phyloP scores from a whole-genome alignment of 2,888 invertebrate genomes.

The Embidobia sp. region DNA sequence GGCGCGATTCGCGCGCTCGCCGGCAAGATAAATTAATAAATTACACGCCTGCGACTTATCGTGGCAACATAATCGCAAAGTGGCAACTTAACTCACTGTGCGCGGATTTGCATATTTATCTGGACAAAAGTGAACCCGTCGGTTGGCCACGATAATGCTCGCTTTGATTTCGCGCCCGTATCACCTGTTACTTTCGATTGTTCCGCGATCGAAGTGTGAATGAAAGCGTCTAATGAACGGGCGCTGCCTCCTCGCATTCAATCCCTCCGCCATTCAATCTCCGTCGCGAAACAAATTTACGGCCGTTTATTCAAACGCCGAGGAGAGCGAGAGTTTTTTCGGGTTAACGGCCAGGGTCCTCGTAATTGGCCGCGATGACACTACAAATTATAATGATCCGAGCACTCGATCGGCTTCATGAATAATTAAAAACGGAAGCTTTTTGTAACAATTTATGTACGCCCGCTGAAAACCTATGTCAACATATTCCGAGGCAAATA shows the following conservation, averaged over 20 bases:
- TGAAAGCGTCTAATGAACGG: slow-evolving; percentile 23
- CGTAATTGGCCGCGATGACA: slow-evolving; percentile 5
- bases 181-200: slow-evolving; percentile 63
- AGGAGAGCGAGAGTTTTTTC: slow-evolving; percentile 27
- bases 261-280: not conserved
- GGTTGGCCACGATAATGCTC: slow-evolving; percentile 53
- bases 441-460: slow-evolving; percentile 30
- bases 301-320: slow-evolving; percentile 13
- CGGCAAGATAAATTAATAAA: slow-evolving; percentile 52
- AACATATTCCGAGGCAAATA: slow-evolving; percentile 31
- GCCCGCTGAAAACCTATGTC: slow-evolving; percentile 21
- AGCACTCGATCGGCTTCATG: slow-evolving; percentile 35
- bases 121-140: slow-evolving; percentile 60
- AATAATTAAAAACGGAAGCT: slow-evolving; percentile 34
- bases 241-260: not conserved
- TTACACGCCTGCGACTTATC: slow-evolving; percentile 57
- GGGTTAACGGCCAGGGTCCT: slow-evolving; percentile 16
- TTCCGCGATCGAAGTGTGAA: slow-evolving; percentile 35
- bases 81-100: slow-evolving; percentile 52
- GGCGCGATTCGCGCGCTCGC: slow-evolving; percentile 22
- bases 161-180: slow-evolving; percentile 44
- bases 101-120: slow-evolving; percentile 57
- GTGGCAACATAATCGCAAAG: slow-evolving; percentile 53
- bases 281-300: slow-evolving; percentile 12
- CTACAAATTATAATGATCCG: slow-evolving; percentile 18